Evolutionary conservation across 2,888 invertebrate genomes (phyloP), one percentile per base, ranked within the genome.

Genomic region (Parelbella ahira): DNA sequence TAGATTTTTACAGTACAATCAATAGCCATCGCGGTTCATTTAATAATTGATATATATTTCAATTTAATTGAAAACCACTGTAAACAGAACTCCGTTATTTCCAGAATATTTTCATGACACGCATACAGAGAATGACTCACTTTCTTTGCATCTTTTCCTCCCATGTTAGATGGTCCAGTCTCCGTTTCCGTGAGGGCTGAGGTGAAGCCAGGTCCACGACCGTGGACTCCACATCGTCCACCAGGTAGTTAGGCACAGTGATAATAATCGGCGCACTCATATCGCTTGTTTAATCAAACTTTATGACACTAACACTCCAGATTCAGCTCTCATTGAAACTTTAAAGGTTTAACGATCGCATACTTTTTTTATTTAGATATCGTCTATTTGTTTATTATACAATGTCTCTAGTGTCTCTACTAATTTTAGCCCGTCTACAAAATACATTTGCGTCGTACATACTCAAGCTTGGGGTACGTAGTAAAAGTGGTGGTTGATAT

Each of bases 81-180:
- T 42, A 42, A 23, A 20, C 19, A 29, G 42, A 36, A 15, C 42
- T 46, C 33, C 24, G 30, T 37, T 46, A 27, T 19, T 34, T 42
- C 37, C 37, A 27, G 30, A 56, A 50, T 50, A 8, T 10, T 18
- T 42, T 51, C 43, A 41, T 58, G 63, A 68, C 70, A 73, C 71
- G 69, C 66, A 65, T 50, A 63, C 72, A 68, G 1, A 10, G 34
- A 10, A 30, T 51, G 43, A 32, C 37, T 43, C 21, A 95, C 95
- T 95, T 95, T 68, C 96, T 89, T 75, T 95, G 93, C 60, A 96
- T 88, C 70, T 96, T 96, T 71, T 96, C 95, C 64, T 96, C 96
- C 92, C 94, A 93, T 45, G 94, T 88, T 25, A 96, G 78, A 70
- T 96, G 96, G 70, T 96, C 96, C 59, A 96, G 82, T 37, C 94